These are phyloP conservation scores for Synodontis membranacea DNA, from an alignment of 2,113 vertebrate species.

Conservation along the genomic window DNA sequence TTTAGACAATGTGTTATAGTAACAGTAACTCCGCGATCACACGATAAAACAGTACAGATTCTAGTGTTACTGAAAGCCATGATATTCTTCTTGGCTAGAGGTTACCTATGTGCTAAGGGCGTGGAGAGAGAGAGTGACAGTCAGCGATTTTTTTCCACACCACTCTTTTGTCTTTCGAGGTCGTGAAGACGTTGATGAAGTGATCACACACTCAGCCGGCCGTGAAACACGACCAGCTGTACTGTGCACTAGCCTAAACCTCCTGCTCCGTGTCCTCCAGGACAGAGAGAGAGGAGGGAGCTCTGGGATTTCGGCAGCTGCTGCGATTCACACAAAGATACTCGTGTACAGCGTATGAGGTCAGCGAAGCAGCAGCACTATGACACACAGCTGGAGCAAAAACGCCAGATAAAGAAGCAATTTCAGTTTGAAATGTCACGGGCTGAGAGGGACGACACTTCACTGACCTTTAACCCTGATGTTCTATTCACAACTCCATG, in stretches of 20 bases:
- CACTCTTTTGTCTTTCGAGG: constrained; percentile 2
- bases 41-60: background rate
- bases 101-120: background rate
- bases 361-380: constrained; percentile 24
- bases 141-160: background rate
- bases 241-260: constrained; percentile 29
- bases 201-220: background rate
- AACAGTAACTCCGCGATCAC: background rate
- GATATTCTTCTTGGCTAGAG: background rate
- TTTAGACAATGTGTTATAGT: background rate
- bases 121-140: background rate
- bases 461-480: constrained; percentile 20
- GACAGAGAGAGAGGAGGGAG: constrained; percentile 12
- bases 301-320: constrained; percentile 46
- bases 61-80: background rate
- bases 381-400: constrained; percentile 34
- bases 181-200: constrained; percentile 13
- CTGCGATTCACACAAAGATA: constrained; percentile 49
- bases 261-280: constrained; percentile 13
- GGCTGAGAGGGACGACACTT: background rate
- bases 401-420: background rate
- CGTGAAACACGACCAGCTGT: constrained; percentile 1
- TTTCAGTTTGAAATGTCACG: constrained; percentile 44
- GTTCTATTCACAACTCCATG: background rate
- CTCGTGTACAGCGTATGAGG: constrained; percentile 47